phyloP scores from a whole-genome alignment of 2,113 vertebrate genomes.

The Ivindomyrus marchei region DNA sequence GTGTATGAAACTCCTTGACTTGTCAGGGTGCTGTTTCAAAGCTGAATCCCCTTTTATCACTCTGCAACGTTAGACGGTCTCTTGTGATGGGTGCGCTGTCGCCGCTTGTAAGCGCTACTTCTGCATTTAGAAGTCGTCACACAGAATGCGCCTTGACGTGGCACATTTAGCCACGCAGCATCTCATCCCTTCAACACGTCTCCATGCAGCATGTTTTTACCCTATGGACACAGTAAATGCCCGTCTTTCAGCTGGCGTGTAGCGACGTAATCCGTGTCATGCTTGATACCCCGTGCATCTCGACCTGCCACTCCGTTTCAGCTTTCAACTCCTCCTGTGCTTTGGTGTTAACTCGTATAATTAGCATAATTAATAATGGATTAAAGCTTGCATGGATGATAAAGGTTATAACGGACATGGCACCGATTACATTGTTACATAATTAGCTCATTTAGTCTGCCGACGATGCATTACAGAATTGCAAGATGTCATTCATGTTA shows the following conservation, averaged over 20 bases:
- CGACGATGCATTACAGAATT: not conserved
- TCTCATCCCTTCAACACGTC: not conserved
- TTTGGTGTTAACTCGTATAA: not conserved
- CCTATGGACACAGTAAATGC: not conserved
- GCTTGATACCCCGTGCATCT: not conserved
- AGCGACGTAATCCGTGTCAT: not conserved
- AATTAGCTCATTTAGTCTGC: not conserved
- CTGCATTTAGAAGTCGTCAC: not conserved
- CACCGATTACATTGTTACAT: not conserved
- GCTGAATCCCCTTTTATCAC: not conserved
- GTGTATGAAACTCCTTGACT: not conserved
- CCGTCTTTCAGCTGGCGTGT: not conserved
- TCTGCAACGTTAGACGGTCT: too few relatives aligned
- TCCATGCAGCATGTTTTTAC: not conserved
- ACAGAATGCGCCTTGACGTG: not conserved
- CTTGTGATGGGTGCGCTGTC: not conserved
- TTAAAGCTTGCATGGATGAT: not conserved
- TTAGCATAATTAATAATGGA: not conserved
- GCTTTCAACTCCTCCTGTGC: not conserved
- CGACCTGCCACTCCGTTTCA: not conserved
- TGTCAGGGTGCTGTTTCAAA: not conserved
- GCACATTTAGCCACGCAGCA: not conserved
- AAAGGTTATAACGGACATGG: not conserved
- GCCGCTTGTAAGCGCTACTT: not conserved
- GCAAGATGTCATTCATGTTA: not conserved